Percentiles rank a stretch among this genome's conserved stretches.
These are phyloP conservation scores for Heliconius himera DNA, from an alignment of 1,140 invertebrate species.

Conservation along the genomic window DNA sequence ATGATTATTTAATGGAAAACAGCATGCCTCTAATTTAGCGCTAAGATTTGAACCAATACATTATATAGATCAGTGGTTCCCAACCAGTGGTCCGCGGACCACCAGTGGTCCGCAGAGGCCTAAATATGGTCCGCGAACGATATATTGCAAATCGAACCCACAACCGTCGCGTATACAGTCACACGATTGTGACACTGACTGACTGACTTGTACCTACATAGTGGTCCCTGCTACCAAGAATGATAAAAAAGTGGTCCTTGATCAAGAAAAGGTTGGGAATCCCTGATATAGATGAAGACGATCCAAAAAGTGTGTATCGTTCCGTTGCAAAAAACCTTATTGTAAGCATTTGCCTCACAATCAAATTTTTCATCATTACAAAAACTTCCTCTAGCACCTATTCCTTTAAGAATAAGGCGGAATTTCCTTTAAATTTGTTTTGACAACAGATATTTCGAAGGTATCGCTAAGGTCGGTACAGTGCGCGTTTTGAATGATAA, in stretches of 20 bases:
- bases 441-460: slow-evolving; percentile 28
- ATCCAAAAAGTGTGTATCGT: not conserved
- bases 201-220: too few relatives aligned
- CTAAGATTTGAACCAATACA: not conserved
- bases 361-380: not conserved
- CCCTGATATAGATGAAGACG: not conserved
- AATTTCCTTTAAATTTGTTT: slow-evolving; percentile 13
- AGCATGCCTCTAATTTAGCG: not conserved
- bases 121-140: too few relatives aligned
- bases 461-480: slow-evolving; percentile 56
- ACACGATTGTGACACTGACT: too few relatives aligned
- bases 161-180: too few relatives aligned
- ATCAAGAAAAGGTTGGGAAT: too few relatives aligned
- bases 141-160: too few relatives aligned
- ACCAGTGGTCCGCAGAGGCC: too few relatives aligned
- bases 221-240: too few relatives aligned
- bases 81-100: too few relatives aligned
- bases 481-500: slow-evolving; percentile 62
- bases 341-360: slow-evolving; percentile 19
- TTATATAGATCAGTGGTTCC: too few relatives aligned
- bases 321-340: slow-evolving; percentile 19
- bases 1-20: not conserved
- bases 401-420: not conserved
- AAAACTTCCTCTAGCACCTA: slow-evolving; percentile 1
- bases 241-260: too few relatives aligned